Evolutionary conservation across 2,113 vertebrate species (phyloP), one percentile per base, ranked within the genome.

Genomic region (Amblyornis subalaris): DNA sequence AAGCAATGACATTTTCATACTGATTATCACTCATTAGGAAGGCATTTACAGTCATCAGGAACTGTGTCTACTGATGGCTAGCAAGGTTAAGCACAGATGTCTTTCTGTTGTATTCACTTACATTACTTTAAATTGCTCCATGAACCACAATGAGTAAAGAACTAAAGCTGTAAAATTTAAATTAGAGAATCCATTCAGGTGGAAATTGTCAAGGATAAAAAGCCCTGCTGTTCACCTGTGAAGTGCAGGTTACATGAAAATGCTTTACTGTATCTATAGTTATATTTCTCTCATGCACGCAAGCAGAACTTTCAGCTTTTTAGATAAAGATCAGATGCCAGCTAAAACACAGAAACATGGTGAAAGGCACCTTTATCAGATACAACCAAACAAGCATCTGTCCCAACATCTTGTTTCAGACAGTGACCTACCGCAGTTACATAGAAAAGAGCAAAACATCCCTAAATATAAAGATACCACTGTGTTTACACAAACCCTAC

Each of bases 1-100:
- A 69, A 93, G 83, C 74, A 94, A 89, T 94, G 50, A 94, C 73
- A 53, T 61, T 93, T 96, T 94, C 89, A 85, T 93, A 88, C 69
- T 67, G 88, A 94, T 82, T 93, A 80, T 64, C 58, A 85, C 79
- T 89, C 86, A 65, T 97, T 96, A 94, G 26, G 62, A 93, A 78
- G 70, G 57, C 88, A 86, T 85, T 93, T 94, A 88, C 57, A 90
- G 79, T 92, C 85, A 88, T 94, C 85, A 91, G 69, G 58, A 75
- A 64, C 88, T 74, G 71, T 76, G 44, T 65, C 60, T 85, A 80
- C 79, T 58, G 90, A 86, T 65, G 94, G 90, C 58, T 92, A 97
- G 67, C 54, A 95, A 88, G 75, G 85, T 91, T 94, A 95, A 94
- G 88, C 93, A 40, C 50, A 69, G 71, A 91, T 85, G 40, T 92